Conservation (phyloP, 2,113 vertebrate genomes). For the Pleuronectes platessa region DNA sequence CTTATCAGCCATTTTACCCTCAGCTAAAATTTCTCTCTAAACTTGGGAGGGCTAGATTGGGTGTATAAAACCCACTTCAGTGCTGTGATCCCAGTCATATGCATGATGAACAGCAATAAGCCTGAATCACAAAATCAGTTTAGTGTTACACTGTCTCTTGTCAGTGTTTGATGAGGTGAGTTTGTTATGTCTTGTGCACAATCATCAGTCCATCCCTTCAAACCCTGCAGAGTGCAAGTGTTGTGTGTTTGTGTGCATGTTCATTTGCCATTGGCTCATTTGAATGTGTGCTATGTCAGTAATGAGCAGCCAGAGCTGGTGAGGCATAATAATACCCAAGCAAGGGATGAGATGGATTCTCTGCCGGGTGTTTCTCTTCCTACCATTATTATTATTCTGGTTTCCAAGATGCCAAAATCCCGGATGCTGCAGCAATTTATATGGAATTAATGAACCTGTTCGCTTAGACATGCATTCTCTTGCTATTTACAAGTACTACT, state of each 20-base stretch:
- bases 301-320: conserved; percentile 67
- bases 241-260: conserved; percentile 52
- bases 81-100: conserved; percentile 28
- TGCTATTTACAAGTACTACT: conserved; percentile 34
- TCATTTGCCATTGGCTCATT: conserved; percentile 69
- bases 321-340: conserved; percentile 59
- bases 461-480: conserved; percentile 56
- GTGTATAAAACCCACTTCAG: not conserved
- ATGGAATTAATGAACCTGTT: conserved; percentile 70
- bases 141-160: conserved; percentile 19
- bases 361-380: conserved; percentile 55
- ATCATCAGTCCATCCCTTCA: conserved; percentile 42
- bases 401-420: conserved; percentile 62
- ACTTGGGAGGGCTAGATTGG: conserved; percentile 19
- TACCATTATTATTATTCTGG: conserved; percentile 70
- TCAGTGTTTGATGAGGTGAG: conserved; percentile 46
- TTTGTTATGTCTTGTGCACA: conserved; percentile 43
- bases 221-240: conserved; percentile 40
- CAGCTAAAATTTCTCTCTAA: conserved; percentile 52
- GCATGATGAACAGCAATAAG: conserved; percentile 37
- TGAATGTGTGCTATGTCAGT: conserved; percentile 61
- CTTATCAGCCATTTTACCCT: conserved; percentile 65
- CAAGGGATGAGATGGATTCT: conserved; percentile 68
- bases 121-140: conserved; percentile 51
- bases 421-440: conserved; percentile 62